Conservation (phyloP, 2,797 vertebrate genomes). For the Mycteria americana region DNA sequence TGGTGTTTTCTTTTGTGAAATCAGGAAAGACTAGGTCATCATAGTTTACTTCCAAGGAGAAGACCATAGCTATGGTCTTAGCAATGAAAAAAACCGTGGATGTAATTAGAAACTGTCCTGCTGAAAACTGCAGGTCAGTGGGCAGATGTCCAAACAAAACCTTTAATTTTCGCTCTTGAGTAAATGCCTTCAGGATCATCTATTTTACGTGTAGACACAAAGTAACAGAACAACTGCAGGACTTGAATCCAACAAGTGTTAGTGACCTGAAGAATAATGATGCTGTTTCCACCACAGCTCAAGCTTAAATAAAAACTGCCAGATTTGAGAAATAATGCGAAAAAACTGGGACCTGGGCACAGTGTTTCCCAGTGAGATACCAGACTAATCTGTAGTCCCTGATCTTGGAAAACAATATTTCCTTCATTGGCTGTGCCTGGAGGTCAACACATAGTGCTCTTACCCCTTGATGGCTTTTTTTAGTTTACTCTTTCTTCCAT, state of each 20-base stretch:
- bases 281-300: neutral
- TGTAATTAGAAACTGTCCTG: neutral
- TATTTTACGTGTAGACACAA: neutral
- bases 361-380: neutral
- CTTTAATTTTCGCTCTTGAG: neutral
- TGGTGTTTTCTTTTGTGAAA: neutral
- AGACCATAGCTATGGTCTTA: neutral
- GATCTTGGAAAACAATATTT: neutral
- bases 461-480: neutral
- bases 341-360: neutral
- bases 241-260: neutral
- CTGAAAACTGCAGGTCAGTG: neutral
- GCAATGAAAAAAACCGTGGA: neutral
- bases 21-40: neutral
- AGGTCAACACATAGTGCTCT: neutral
- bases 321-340: neutral
- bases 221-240: neutral
- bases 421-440: neutral
- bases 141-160: neutral
- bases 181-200: neutral
- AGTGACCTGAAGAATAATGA: neutral
- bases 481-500: slow-evolving; percentile 3
- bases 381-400: neutral
- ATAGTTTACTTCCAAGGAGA: neutral
- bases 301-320: neutral